Percentiles rank a stretch among this genome's conserved stretches.
Evolutionary conservation across 2,888 invertebrate species (phyloP).

Genomic region (Polydesmus complanatus): DNA sequence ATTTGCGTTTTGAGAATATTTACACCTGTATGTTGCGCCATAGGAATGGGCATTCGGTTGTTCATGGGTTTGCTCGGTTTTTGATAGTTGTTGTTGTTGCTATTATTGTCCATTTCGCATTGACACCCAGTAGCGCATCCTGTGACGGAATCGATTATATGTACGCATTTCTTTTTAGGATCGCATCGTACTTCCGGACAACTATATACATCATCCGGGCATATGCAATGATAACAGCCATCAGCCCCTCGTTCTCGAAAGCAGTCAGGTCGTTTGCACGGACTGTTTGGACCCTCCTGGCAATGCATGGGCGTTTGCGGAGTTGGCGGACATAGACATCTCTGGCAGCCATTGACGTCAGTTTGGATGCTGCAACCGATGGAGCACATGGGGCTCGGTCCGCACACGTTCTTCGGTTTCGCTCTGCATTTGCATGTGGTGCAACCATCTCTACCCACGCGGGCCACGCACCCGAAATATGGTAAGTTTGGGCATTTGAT

Average conservation of each 20-base stretch:
- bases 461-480: constrained; percentile 8
- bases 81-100: neutral
- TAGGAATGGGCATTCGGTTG: neutral
- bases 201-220: constrained; percentile 8
- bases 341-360: neutral
- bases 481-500: constrained; percentile 8
- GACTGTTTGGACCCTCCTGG: neutral
- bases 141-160: constrained; percentile 7
- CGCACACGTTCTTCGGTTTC: neutral
- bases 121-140: constrained; percentile 11
- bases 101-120: constrained; percentile 1
- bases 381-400: constrained; percentile 9
- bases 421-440: constrained; percentile 8
- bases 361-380: constrained; percentile 3
- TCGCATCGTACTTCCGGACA: constrained; percentile 13
- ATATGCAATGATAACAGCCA: constrained; percentile 13
- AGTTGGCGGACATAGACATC: constrained; percentile 3
- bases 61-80: neutral
- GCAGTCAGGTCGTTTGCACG: constrained; percentile 3
- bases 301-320: neutral
- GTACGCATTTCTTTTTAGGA: constrained; percentile 6
- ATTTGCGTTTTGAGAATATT: too few relatives aligned
- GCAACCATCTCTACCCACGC: constrained; percentile 11
- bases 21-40: neutral
- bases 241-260: constrained; percentile 8